A percentile compares a stretch with the other conserved stretches of the same genome.
Conservation (phyloP, 1,140 invertebrate species). For the Brachionus plicatilis region DNA sequence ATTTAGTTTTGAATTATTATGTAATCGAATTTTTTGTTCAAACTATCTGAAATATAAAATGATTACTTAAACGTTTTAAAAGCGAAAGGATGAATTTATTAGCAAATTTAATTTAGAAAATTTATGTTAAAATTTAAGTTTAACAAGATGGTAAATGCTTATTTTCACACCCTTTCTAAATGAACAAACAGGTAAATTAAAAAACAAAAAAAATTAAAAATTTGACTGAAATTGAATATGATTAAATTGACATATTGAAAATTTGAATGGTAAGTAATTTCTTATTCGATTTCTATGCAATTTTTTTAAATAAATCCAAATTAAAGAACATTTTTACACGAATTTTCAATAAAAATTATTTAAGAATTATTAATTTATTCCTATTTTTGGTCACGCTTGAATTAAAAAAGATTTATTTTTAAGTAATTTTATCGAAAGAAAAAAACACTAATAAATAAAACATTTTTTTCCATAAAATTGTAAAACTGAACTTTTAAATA, state of each 20-base stretch:
- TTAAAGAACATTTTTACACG: background rate
- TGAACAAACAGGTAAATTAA: background rate
- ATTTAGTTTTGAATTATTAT: background rate
- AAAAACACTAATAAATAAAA: too few relatives aligned
- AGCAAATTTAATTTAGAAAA: background rate
- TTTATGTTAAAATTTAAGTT: background rate
- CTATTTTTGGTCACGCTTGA: background rate
- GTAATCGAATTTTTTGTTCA: background rate
- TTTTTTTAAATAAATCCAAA: background rate
- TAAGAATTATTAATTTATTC: background rate
- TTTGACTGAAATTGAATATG: background rate
- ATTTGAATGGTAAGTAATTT: background rate
- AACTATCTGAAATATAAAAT: too few relatives aligned
- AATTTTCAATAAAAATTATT: too few relatives aligned
- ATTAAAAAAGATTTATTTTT: background rate
- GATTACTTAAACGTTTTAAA: background rate
- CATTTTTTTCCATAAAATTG: too few relatives aligned
- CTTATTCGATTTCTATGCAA: background rate
- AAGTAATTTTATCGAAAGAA: background rate
- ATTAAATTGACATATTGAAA: background rate
- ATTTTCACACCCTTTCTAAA: background rate
- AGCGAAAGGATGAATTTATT: background rate
- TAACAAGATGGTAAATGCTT: background rate
- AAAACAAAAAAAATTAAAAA: background rate
- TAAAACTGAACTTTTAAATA: background rate